Base-by-base conservation (phyloP, 2,113 vertebrate species). In the Neodon shergylaensis region DNA sequence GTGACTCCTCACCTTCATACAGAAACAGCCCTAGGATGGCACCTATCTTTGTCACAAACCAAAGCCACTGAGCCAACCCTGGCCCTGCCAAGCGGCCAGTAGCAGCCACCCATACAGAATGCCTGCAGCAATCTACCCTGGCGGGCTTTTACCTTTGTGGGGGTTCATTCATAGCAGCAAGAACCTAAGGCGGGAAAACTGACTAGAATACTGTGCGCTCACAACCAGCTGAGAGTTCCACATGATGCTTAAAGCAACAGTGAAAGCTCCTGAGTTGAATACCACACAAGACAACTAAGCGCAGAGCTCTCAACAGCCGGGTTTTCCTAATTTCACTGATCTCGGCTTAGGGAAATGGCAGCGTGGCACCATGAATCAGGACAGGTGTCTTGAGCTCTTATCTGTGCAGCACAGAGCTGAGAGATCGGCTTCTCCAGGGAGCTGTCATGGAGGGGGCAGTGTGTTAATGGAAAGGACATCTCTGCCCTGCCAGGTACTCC, bases 1-100 rank as follows among this genome's bases (percentile, higher is more conserved):
- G 49, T 74, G 39, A 83, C 36, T 65, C 7, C 90, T 61, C 65
- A 47, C 16, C 63, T 85, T 94, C 54, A 49, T 0, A 39, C 0
- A 79, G 82, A 79, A 76, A 91, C 91, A 42, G 21, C 42, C 72
- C 70, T 39, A 44, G 0, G 70, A 72, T 44, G 33, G 24, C 77
- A 74, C 85, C 70, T 28, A 88, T 76, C 84, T 93, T 78, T 95
- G 49, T 85, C 77, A 88, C 73, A 90, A 82, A 49, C 63, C n/a
- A 24, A 88, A 49, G 44, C 82, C 88, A 82, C 65, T 6, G 72
- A 92, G 58, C 58, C 77, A 88, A 14, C 22, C 58, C 0, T 6
- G 76, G 84, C 66, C 70, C 28, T 54, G 58, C 65, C 52, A 47
- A 83, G 91, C 16, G 65, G 79, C 14, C 31, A 33, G 81, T 8